Base-by-base conservation (phyloP, 2,888 invertebrate genomes). In the Drosophila mimetica region DNA sequence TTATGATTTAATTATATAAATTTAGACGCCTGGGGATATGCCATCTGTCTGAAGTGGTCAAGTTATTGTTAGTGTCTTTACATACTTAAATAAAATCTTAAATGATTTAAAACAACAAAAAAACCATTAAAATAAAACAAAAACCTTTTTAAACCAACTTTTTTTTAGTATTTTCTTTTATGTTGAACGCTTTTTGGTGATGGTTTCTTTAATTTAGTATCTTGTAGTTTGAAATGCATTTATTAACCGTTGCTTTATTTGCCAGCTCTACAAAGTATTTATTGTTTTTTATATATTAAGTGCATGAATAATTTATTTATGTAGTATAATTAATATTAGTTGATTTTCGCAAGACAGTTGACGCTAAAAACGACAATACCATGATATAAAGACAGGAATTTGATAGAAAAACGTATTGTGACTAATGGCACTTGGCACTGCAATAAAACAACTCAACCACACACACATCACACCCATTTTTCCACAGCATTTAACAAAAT, bases 51-150 rank as follows among this genome's bases (percentile, higher is more conserved):
- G 8, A 44, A 39, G 22, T 25, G 25, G 53, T 37, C 48, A 47
- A 50, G 44, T 50, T 74, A 79, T 37, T 61, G 36, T 70, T 74
- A 77, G 75, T 73, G 71, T 63, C 50, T 74, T 65, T 73, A 86
- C 73, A 67, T 72, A 78, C 71, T 78, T 84, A 85, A 82, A 81
- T 86, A 81, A 81, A 82, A 82, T 86, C 46, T 44, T 74, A 81
- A 80, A 86, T 81, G 83, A 84, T 82, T 86, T 78, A 86, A 75
- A 54, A 52, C 47, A 37, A 39, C 60, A 48, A 48, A 54, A 55
- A 58, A 42, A 54, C 59, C 61, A 66, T 53, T 71, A 65, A 30
- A 84, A 82, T 86, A 86, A 82, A 82, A 77, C 73, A 76, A 83
- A 81, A 78, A 63, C 47, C 71, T 46, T 79, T 75, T 48, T 14